Percentiles rank a stretch among this genome's conserved stretches.
phyloP scores from a whole-genome alignment of 2,113 vertebrate genomes.

The Pitta sordida region DNA sequence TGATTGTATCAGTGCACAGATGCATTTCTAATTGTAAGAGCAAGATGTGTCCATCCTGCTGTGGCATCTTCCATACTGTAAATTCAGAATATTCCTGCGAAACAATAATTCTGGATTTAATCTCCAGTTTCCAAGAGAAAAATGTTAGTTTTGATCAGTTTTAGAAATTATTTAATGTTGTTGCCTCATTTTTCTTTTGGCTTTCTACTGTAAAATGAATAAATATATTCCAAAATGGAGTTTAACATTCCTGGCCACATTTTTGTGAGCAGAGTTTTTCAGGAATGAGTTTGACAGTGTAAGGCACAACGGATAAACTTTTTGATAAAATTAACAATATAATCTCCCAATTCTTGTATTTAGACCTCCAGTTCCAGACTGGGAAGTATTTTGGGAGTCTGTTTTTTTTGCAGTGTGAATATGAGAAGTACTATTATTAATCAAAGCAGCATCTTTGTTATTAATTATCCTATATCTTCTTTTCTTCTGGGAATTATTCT shows the following conservation, averaged over 20 bases:
- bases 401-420: background rate
- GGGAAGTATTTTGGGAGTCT: background rate
- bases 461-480: background rate
- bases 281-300: background rate
- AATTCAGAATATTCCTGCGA: background rate
- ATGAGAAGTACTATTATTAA: background rate
- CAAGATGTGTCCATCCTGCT: background rate
- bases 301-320: background rate
- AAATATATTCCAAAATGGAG: background rate
- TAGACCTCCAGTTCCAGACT: background rate
- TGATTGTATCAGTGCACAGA: fast-evolving
- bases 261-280: background rate
- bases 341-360: background rate
- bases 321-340: background rate
- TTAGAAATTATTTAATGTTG: no score
- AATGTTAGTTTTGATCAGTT: background rate
- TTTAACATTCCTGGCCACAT: background rate
- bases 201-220: background rate
- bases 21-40: fast-evolving
- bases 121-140: background rate
- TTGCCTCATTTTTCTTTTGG: fast-evolving
- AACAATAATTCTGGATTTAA: background rate
- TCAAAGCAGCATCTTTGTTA: background rate
- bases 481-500: background rate
- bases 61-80: background rate